Evolutionary conservation across 1,140 invertebrate species (phyloP).

Genomic region (Lepeophtheirus salmonis): DNA sequence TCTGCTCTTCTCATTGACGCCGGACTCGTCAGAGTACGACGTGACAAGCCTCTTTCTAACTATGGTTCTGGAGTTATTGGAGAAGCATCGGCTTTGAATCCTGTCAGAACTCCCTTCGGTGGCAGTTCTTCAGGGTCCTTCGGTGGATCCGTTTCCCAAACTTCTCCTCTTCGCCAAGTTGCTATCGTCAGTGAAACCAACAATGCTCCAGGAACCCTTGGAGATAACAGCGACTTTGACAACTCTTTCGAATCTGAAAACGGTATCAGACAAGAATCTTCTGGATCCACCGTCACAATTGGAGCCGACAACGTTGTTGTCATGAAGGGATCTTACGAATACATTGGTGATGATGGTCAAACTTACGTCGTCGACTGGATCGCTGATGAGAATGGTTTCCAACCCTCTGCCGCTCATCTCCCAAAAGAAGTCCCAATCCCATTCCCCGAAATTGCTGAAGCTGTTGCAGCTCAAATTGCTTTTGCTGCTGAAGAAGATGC

Average conservation of each 20-base stretch:
- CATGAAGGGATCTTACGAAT: conserved; percentile 19
- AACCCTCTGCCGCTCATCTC: conserved; percentile 34
- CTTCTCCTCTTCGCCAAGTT: background rate
- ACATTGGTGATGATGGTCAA: conserved; percentile 19
- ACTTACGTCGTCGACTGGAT: conserved; percentile 26
- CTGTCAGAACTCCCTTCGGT: background rate
- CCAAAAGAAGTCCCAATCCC: conserved; percentile 1
- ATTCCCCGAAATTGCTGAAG: conserved; percentile 16
- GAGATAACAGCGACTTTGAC: conserved; percentile 7
- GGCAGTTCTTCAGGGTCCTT: background rate
- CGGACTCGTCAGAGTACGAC: background rate
- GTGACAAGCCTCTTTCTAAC: background rate
- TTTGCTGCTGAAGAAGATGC: conserved; percentile 10
- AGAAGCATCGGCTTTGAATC: background rate
- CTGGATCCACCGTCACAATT: background rate
- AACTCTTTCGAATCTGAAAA: conserved; percentile 11
- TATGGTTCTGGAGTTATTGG: background rate
- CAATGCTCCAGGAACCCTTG: background rate
- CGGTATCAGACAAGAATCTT: background rate
- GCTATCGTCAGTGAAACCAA: background rate
- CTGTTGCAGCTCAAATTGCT: conserved; percentile 12
- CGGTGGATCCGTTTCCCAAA: background rate
- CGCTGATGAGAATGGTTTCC: conserved; percentile 47
- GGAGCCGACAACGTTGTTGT: background rate
- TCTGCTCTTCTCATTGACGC: background rate